These are phyloP conservation scores for Lytechinus pictus DNA, from an alignment of 35 echinoderm and acorn worm species.

Conservation along the genomic window DNA sequence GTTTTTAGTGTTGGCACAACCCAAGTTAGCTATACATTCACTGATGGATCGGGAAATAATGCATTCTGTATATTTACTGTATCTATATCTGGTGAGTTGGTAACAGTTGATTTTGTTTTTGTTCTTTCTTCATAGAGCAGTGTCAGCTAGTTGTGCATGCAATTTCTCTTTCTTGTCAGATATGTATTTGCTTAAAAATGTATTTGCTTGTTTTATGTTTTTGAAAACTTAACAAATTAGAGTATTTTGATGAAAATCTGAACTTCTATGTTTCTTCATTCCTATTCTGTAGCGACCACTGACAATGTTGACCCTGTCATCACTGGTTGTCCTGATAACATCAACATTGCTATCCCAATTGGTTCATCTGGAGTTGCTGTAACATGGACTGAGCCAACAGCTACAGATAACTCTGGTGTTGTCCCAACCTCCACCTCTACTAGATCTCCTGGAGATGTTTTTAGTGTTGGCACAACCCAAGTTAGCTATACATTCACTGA, in stretches of 20 bases:
- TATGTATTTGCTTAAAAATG: too few relatives aligned
- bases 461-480: constrained; percentile 42
- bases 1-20: constrained; percentile 54
- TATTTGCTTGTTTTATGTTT: too few relatives aligned
- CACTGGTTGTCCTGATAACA: constrained; percentile 21
- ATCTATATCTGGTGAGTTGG: constrained; percentile 31
- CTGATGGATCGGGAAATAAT: constrained; percentile 63
- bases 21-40: constrained; percentile 57
- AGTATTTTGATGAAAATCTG: too few relatives aligned
- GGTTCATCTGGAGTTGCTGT: background rate
- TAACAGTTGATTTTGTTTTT: too few relatives aligned
- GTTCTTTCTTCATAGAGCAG: too few relatives aligned
- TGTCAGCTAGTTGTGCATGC: too few relatives aligned
- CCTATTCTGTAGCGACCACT: too few relatives aligned
- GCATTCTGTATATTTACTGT: constrained; percentile 59
- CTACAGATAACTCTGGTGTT: constrained; percentile 56
- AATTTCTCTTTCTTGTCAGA: too few relatives aligned
- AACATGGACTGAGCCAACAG: constrained; percentile 64
- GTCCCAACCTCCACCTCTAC: background rate
- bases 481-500: constrained; percentile 59
- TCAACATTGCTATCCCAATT: constrained; percentile 1
- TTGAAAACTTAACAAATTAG: too few relatives aligned
- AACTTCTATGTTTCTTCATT: too few relatives aligned
- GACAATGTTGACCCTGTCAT: constrained; percentile 38
- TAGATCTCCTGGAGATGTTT: constrained; percentile 15